Evolutionary conservation across 2,113 vertebrate species (phyloP).

Genomic region (Eretmochelys imbricata): DNA sequence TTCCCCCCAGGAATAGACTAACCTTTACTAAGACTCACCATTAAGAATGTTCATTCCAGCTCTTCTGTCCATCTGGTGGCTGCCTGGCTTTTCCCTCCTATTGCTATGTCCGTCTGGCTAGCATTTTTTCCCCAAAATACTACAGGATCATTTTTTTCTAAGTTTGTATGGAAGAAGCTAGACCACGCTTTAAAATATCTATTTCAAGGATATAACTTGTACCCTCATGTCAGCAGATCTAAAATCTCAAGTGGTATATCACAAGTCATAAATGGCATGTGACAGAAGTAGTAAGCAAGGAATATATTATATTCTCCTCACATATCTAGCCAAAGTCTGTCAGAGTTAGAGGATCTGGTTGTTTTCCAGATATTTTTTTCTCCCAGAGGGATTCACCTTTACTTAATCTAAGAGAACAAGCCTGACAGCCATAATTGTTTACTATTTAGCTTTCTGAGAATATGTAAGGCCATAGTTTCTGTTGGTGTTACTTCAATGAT

Average conservation of each 20-base stretch:
- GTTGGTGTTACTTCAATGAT: background rate
- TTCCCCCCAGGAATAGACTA: background rate
- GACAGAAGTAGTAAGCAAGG: background rate
- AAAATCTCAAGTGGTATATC: slow-evolving; percentile 16
- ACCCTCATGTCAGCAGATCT: slow-evolving; percentile 20
- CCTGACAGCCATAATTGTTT: slow-evolving; percentile 7
- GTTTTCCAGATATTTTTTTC: background rate
- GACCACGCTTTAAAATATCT: slow-evolving; percentile 1
- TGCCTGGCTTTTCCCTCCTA: slow-evolving; percentile 34
- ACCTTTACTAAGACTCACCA: slow-evolving; percentile 30
- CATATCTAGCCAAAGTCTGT: background rate
- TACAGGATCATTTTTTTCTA: slow-evolving; percentile 21
- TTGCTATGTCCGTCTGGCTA: slow-evolving; percentile 48
- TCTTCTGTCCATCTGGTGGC: slow-evolving; percentile 49
- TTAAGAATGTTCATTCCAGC: slow-evolving; percentile 56
- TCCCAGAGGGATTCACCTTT: slow-evolving; percentile 19
- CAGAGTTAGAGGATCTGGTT: background rate
- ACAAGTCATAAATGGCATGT: background rate
- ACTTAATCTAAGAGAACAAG: background rate
- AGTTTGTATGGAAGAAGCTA: background rate
- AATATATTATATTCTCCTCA: background rate
- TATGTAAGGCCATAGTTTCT: slow-evolving; percentile 5
- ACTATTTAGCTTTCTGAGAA: background rate
- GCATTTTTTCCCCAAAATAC: slow-evolving; percentile 45
- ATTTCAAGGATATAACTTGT: slow-evolving; percentile 9